phyloP scores from a whole-genome alignment of 2,113 vertebrate species.

The Trematomus loennbergii region DNA sequence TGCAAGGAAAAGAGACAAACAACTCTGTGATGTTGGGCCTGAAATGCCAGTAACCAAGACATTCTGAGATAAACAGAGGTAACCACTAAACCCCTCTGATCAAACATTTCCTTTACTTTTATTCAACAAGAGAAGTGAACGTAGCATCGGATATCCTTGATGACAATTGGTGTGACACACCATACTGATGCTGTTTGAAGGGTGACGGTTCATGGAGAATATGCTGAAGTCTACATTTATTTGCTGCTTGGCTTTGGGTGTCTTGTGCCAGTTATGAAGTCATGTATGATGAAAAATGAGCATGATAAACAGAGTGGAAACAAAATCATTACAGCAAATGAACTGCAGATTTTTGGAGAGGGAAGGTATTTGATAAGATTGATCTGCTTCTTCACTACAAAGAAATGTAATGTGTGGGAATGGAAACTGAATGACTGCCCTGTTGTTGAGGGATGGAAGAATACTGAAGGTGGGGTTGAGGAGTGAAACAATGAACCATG shows the following conservation, averaged over 20 bases:
- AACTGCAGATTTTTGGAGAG: conserved; percentile 51
- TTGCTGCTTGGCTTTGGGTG: conserved; percentile 5
- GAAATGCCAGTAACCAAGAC: conserved; percentile 12
- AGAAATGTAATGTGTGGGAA: conserved; percentile 28
- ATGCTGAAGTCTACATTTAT: conserved; percentile 26
- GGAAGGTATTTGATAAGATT: conserved; percentile 55
- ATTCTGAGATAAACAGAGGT: conserved; percentile 21
- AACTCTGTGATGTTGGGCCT: conserved; percentile 10
- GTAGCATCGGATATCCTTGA: not conserved
- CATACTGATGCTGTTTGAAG: conserved; percentile 13
- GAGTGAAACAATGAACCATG: not conserved
- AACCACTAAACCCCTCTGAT: conserved; percentile 10
- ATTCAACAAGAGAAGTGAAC: conserved; percentile 13
- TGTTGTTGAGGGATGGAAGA: conserved; percentile 17
- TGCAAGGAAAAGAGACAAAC: conserved; percentile 31
- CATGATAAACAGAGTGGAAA: conserved; percentile 57
- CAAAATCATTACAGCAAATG: conserved; percentile 53
- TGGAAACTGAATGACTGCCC: conserved; percentile 15
- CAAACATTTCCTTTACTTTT: conserved; percentile 12
- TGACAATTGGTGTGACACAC: conserved; percentile 9
- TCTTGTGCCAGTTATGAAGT: conserved; percentile 50
- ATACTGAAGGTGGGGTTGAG: not conserved
- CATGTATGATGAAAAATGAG: conserved; percentile 36
- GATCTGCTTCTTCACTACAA: conserved; percentile 32
- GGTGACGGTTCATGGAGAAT: not conserved